A percentile compares a stretch with the other conserved stretches of the same genome.
phyloP scores from a whole-genome alignment of 2,888 invertebrate genomes.

The Plagodis pulveraria region DNA sequence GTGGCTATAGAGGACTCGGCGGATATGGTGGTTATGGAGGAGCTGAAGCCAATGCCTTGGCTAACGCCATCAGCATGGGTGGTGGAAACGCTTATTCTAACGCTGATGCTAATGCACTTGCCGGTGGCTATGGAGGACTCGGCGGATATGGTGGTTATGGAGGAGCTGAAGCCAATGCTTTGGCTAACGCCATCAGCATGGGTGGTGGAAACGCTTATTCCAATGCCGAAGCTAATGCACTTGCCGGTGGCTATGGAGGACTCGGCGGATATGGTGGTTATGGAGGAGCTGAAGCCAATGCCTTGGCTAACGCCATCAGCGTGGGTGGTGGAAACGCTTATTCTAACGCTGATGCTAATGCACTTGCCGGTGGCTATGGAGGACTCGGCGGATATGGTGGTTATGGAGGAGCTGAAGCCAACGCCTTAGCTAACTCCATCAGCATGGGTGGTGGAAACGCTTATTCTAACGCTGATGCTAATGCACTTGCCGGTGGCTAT shows the following conservation, averaged over 20 bases:
- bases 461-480: conserved; percentile 19
- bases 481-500: conserved; percentile 9
- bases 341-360: conserved; percentile 19
- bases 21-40: conserved; percentile 19
- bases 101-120: too few species aligned
- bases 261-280: conserved; percentile 7
- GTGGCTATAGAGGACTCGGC: conserved; percentile 14
- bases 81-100: too few species aligned
- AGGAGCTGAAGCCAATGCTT: conserved; percentile 22
- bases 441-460: conserved; percentile 20
- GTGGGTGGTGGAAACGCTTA: conserved; percentile 12
- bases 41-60: neutral
- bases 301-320: conserved; percentile 13
- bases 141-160: too few species aligned
- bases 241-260: conserved; percentile 5
- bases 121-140: too few species aligned
- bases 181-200: conserved; percentile 29
- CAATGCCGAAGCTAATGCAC: conserved; percentile 7
- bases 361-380: conserved; percentile 8
- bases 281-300: conserved; percentile 15
- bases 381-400: conserved; percentile 15
- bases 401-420: conserved; percentile 12
- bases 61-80: too few species aligned
- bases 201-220: conserved; percentile 27
- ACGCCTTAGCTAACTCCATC: conserved; percentile 6